Percentiles rank a stretch among this genome's conserved stretches.
phyloP scores from a whole-genome alignment of 2,113 vertebrate genomes.

The Enhydra lutris region DNA sequence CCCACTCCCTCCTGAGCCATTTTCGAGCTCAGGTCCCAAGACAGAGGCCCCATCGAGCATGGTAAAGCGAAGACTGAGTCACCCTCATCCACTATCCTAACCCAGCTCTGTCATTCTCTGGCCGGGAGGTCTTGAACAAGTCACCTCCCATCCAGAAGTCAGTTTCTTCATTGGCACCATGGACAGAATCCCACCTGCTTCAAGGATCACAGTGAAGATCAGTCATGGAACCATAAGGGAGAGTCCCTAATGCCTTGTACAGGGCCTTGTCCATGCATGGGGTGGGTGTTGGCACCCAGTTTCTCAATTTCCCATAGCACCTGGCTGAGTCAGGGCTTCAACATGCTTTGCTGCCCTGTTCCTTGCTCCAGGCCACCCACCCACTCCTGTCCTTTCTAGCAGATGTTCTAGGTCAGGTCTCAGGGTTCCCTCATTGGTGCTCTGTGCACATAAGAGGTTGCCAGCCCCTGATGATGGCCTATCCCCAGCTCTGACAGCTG shows the following conservation, averaged over 20 bases:
- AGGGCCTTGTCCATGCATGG: neutral
- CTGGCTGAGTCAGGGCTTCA: conserved; percentile 31
- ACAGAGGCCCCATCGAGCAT: neutral
- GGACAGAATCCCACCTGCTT: neutral
- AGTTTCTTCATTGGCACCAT: neutral
- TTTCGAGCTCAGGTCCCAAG: too few relatives aligned
- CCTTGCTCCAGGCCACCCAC: neutral
- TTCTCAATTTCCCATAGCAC: neutral
- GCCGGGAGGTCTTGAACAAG: neutral
- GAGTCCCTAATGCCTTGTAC: neutral
- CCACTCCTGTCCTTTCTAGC: neutral
- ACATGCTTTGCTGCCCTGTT: neutral
- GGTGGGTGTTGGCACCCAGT: neutral
- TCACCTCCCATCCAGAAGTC: neutral
- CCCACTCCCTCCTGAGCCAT: neutral
- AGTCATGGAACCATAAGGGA: neutral
- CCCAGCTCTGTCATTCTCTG: neutral
- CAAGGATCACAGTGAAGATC: neutral
- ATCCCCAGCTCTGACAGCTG: neutral
- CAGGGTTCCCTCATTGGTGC: neutral
- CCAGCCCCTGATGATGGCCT: neutral
- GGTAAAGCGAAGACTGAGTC: neutral
- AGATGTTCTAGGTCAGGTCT: neutral
- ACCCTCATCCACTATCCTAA: rapidly evolving
- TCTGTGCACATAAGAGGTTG: neutral